Conservation (phyloP, 1,140 invertebrate species). For the Caenorhabditis elegans region DNA sequence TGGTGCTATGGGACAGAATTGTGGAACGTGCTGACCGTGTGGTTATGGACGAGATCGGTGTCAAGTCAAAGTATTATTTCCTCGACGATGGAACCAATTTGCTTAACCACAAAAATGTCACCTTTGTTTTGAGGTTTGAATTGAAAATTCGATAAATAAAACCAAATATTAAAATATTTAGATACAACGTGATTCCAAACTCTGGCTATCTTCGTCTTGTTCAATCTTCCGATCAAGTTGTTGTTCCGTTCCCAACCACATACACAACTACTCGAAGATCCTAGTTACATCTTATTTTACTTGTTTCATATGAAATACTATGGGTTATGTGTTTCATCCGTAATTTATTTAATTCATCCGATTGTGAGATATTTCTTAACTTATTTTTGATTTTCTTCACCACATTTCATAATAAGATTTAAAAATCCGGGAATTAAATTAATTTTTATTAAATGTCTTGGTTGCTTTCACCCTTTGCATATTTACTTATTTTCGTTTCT, state of each 20-base stretch:
- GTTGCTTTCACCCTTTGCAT: too few relatives aligned
- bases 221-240: conserved; percentile 48
- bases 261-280: conserved; percentile 46
- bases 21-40: conserved; percentile 89
- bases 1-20: conserved; percentile 98
- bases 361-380: too few relatives aligned
- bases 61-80: conserved; percentile 98
- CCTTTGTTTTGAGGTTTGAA: conserved; percentile 44
- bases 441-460: too few relatives aligned
- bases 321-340: neutral
- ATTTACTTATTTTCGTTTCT: too few relatives aligned
- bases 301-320: neutral
- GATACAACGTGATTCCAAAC: conserved; percentile 98
- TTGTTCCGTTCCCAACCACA: conserved; percentile 55
- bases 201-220: conserved; percentile 73
- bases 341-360: too few relatives aligned
- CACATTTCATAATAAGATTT: too few relatives aligned
- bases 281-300: neutral
- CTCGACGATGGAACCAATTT: conserved; percentile 98
- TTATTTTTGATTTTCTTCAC: too few relatives aligned
- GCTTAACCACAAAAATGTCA: conserved; percentile 57
- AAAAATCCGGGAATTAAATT: too few relatives aligned
- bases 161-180: conserved; percentile 71
- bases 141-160: neutral
- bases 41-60: conserved; percentile 84